Base-by-base conservation (phyloP, 2,113 vertebrate genomes). In the pig (Sus scrofa) region DNA sequence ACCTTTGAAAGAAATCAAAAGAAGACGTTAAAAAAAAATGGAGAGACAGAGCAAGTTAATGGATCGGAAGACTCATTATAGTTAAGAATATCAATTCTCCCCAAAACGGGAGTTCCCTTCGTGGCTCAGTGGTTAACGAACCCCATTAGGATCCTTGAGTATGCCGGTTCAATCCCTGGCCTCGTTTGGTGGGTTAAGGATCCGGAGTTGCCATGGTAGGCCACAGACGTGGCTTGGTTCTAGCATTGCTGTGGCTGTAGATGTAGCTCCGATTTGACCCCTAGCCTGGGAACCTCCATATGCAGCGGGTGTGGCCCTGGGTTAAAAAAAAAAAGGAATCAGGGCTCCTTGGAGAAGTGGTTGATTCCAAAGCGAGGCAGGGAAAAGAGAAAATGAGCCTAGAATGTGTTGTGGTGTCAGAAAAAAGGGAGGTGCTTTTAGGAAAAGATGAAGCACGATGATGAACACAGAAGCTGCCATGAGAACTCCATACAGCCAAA, bases 1-100 rank as follows among this genome's bases (percentile, higher is more conserved):
- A 65, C 3, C 8, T 78, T 84, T 32, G 62, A 75, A 87, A 70
- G 74, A 97, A 91, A 77, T 62, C 58, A 58, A 95, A 93, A 12
- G 27, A 82, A 63, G 15, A 85, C n/a, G 2, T 39, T n/a, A n/a
- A 89, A 90, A 77, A 77, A 27, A 90, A 91, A 37, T 4, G 9
- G 39, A 89, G 50, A 79, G n/a, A 44, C 12, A 52, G 11, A 71
- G 50, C 20, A 73, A 20, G 65, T 77, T 37, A 68, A 63, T 16
- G 22, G 68, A 37, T 8, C 70, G 8, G 34, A 77, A 83, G 54
- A 75, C 32, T 88, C 56, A 71, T 30, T 65, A 78, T 62, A 39
- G 37, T 94, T 37, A 78, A 70, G 37, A 95, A 39, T 39, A 22
- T 60, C n/a, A 83, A 37, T 78, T 78, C 56, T 71, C 58, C 5